A percentile compares a stretch with the other conserved stretches of the same genome.
These are phyloP conservation scores for Eolophus roseicapilla DNA, from an alignment of 2,113 vertebrate genomes.

Conservation along the genomic window DNA sequence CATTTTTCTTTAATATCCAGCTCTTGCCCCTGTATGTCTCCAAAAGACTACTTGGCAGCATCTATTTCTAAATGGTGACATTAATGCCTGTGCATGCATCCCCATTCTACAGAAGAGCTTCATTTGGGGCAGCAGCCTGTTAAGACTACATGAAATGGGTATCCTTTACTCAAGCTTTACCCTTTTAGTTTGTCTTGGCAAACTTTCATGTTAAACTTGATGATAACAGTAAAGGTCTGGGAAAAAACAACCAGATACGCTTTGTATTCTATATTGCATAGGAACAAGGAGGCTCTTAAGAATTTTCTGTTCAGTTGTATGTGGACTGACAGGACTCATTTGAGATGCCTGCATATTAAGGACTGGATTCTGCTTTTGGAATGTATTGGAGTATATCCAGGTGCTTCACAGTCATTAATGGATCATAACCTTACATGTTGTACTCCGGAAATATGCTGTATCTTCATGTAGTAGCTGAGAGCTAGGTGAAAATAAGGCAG, in stretches of 20 bases:
- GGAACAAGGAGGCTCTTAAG: not conserved
- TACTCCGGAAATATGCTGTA: no score
- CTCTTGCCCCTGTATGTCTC: not conserved
- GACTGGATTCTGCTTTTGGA: not conserved
- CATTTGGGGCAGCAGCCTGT: not conserved
- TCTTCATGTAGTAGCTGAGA: not conserved
- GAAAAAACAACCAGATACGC: not conserved
- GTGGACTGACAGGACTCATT: not conserved
- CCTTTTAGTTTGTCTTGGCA: not conserved
- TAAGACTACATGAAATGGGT: not conserved
- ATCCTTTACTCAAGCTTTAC: not conserved
- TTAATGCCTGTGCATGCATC: conserved; percentile 2
- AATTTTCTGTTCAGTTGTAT: not conserved
- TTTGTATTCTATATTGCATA: not conserved
- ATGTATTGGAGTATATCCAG: not conserved
- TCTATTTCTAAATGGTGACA: not conserved
- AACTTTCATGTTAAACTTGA: not conserved
- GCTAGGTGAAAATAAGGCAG: not conserved
- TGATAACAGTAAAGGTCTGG: not conserved
- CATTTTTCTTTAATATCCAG: not conserved
- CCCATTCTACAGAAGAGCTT: not conserved
- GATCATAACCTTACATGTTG: not conserved
- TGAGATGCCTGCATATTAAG: not conserved
- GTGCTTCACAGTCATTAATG: not conserved
- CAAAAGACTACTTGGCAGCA: not conserved